phyloP scores from a whole-genome alignment of 2,797 vertebrate genomes.

The Pseudochaenichthys georgianus region DNA sequence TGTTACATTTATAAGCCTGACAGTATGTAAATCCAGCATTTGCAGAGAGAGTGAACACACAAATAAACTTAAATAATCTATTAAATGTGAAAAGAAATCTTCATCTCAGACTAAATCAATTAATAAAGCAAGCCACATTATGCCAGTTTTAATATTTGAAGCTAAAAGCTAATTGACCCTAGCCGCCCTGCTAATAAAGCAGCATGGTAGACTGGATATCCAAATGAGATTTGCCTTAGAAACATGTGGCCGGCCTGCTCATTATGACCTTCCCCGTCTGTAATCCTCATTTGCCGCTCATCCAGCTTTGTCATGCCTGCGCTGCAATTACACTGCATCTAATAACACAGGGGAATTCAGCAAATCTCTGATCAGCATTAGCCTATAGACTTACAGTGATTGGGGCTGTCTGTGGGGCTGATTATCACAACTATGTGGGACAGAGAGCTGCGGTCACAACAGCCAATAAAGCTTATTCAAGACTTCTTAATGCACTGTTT shows the following conservation, averaged over 20 bases:
- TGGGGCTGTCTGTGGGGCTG: conserved; percentile 59
- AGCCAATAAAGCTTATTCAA: conserved; percentile 27
- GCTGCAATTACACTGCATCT: conserved; percentile 86
- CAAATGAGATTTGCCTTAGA: conserved; percentile 74
- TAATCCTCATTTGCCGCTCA: conserved; percentile 84
- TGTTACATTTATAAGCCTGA: conserved; percentile 8
- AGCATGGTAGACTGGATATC: conserved; percentile 47
- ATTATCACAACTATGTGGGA: conserved; percentile 55
- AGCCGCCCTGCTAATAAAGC: conserved; percentile 52
- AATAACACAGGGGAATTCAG: conserved; percentile 82
- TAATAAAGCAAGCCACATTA: conserved; percentile 18
- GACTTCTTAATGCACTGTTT: not conserved
- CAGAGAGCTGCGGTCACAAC: not conserved
- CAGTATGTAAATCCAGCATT: conserved; percentile 55
- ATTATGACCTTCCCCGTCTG: conserved; percentile 75
- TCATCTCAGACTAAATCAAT: conserved; percentile 19
- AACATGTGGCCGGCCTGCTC: conserved; percentile 82
- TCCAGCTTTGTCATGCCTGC: conserved; percentile 84
- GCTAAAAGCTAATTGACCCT: conserved; percentile 54
- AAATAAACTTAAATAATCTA: not conserved
- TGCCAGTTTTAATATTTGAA: conserved; percentile 43
- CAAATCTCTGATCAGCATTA: conserved; percentile 85
- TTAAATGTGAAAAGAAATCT: not conserved
- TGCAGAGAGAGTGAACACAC: conserved; percentile 29
- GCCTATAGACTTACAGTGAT: conserved; percentile 80